Evolutionary conservation across 2,888 invertebrate genomes (phyloP).

Genomic region (Sceliomorpha sp.): DNA sequence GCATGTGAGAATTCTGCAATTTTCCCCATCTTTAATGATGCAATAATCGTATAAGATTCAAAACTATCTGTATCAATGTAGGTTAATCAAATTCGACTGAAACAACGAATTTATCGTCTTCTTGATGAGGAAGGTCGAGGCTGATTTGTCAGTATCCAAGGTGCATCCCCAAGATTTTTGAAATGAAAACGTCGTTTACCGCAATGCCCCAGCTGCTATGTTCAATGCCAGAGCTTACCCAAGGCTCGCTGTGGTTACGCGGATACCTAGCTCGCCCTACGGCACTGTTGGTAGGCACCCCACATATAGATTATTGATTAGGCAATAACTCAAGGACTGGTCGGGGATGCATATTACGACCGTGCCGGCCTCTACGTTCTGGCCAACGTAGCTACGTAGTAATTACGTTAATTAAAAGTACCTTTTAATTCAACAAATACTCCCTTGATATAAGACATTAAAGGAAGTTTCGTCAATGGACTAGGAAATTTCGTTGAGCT

Average conservation of each 20-base stretch:
- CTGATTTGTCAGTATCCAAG: neutral
- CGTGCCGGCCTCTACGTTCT: slow-evolving; percentile 70
- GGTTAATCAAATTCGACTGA: too few relatives aligned
- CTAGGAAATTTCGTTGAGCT: too few relatives aligned
- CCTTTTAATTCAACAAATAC: slow-evolving; percentile 45
- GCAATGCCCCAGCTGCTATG: slow-evolving; percentile 75
- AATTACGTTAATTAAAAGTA: slow-evolving; percentile 77
- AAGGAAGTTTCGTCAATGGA: too few relatives aligned
- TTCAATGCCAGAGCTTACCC: slow-evolving; percentile 73
- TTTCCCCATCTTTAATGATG: too few relatives aligned
- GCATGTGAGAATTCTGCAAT: too few relatives aligned
- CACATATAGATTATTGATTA: slow-evolving; percentile 80
- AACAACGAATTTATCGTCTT: too few relatives aligned
- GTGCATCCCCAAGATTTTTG: slow-evolving; percentile 8
- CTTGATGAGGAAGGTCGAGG: too few relatives aligned
- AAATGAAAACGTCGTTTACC: slow-evolving; percentile 53
- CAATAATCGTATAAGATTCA: too few relatives aligned
- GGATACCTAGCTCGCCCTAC: slow-evolving; percentile 69
- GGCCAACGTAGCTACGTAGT: slow-evolving; percentile 70
- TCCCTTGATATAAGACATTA: too few relatives aligned
- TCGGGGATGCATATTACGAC: slow-evolving; percentile 78
- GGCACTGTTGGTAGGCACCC: slow-evolving; percentile 64
- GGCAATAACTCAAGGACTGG: slow-evolving; percentile 80
- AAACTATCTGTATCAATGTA: too few relatives aligned
- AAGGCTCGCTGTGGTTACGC: slow-evolving; percentile 64